Evolutionary conservation across 1,140 invertebrate species (phyloP).

Genomic region (Lordiphosa stackelbergi): DNA sequence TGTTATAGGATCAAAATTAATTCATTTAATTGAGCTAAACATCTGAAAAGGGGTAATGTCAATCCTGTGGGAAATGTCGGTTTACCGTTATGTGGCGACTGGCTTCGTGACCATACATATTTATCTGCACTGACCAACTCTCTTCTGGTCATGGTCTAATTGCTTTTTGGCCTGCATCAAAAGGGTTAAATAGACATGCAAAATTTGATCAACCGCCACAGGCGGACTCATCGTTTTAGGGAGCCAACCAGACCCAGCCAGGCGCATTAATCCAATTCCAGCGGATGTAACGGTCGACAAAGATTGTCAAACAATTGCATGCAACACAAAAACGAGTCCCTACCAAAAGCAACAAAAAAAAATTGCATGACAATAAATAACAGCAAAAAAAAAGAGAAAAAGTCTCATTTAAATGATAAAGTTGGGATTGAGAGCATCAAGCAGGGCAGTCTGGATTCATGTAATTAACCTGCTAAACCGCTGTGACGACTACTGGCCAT

Average conservation of each 20-base stretch:
- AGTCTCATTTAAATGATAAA: slow-evolving; percentile 4
- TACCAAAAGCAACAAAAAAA: slow-evolving; percentile 12
- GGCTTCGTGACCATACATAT: not conserved
- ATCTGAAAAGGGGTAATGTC: slow-evolving; percentile 32
- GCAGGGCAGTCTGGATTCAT: slow-evolving; percentile 32
- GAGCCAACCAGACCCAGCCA: slow-evolving; percentile 25
- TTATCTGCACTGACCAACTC: slow-evolving; percentile 1
- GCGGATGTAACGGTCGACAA: slow-evolving; percentile 72
- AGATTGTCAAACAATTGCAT: slow-evolving; percentile 73
- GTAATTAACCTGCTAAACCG: slow-evolving; percentile 69
- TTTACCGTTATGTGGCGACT: slow-evolving; percentile 16
- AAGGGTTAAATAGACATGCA: slow-evolving; percentile 66
- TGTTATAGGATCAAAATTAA: slow-evolving; percentile 34
- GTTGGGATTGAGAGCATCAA: not conserved
- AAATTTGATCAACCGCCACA: slow-evolving; percentile 43
- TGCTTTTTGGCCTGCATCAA: slow-evolving; percentile 43
- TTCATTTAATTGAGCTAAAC: slow-evolving; percentile 33
- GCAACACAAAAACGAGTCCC: slow-evolving; percentile 26
- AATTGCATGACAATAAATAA: slow-evolving; percentile 42
- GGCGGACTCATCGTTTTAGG: slow-evolving; percentile 1
- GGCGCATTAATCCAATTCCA: slow-evolving; percentile 67
- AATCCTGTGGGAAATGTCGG: slow-evolving; percentile 58
- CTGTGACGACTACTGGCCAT: slow-evolving; percentile 53
- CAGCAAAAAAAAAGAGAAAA: slow-evolving; percentile 2
- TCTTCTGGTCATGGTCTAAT: slow-evolving; percentile 63